Base-by-base conservation (phyloP, 2,888 invertebrate species). In the Esperia sulphurella region DNA sequence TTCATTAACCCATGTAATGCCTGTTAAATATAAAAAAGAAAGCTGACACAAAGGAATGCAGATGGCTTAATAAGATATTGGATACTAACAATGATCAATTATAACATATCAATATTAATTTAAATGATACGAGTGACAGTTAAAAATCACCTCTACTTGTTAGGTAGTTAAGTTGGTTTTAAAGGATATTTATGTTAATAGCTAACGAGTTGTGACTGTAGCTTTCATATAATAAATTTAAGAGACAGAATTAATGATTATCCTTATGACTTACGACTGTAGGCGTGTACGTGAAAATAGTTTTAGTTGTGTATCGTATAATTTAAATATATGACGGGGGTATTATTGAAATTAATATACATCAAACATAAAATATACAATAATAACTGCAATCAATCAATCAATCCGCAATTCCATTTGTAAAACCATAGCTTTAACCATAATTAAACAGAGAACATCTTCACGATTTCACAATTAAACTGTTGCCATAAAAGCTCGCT, bases 81-180 rank as follows among this genome's bases (percentile, higher is more conserved):
- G 48, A 41, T 49, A 55, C 46, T 57, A 61, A 60, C 59, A 63
- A 63, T 59, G 61, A 60, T 58, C 61, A 61, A 63, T 63, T 59
- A 63, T 54, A 58, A 61, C 60, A 58, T 58, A 61, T 60, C 60
- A 63, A 60, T 60, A 63, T 58, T 58, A 60, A 63, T 63, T 60
- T 58, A 51, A 58, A 59, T 57, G 48, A 52, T 41, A 14, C 28
- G 0, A 37, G 14, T 13, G 31, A 14, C 43, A 50, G 4, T 31
- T 39, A 21, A 51, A 43, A 46, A 28, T 41, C 13, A 31, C 21
- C 53, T 46, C 40, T 52, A 52, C 49, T 33, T 21, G 37, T 21
- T 40, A 39, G 33, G 10, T n/a, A 2, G 12, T 51, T 54, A 46
- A 45, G 55, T 46, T 44, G n/a, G 51, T 21, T 51, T 54, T 56